Percentiles rank a stretch among this genome's conserved stretches.
phyloP scores from a whole-genome alignment of 2,888 invertebrate genomes.

The Taenaris catops region DNA sequence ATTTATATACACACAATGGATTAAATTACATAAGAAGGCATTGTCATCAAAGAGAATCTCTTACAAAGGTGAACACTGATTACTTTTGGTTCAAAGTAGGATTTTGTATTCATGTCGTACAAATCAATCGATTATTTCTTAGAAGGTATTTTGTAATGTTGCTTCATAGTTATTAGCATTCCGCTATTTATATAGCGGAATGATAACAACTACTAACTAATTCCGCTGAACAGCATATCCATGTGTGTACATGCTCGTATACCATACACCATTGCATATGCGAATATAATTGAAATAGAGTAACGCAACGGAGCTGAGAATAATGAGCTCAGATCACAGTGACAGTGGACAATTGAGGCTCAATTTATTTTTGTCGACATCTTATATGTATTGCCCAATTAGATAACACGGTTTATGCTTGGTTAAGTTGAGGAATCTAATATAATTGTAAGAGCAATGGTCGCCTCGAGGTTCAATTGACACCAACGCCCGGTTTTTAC shows the following conservation, averaged over 20 bases:
- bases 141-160: too few relatives aligned
- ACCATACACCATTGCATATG: too few relatives aligned
- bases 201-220: too few relatives aligned
- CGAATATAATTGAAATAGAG: too few relatives aligned
- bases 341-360: too few relatives aligned
- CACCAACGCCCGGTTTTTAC: slow-evolving; percentile 31
- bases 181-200: too few relatives aligned
- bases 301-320: too few relatives aligned
- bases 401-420: slow-evolving; percentile 41
- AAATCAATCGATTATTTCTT: too few relatives aligned
- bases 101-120: slow-evolving; percentile 26
- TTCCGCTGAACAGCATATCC: too few relatives aligned
- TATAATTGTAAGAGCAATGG: slow-evolving; percentile 45
- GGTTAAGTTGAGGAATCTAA: slow-evolving; percentile 22
- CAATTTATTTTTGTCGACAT: slow-evolving; percentile 4
- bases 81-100: slow-evolving; percentile 37
- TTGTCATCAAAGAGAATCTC: slow-evolving; percentile 56
- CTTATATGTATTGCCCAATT: slow-evolving; percentile 44
- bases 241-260: too few relatives aligned
- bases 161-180: too few relatives aligned
- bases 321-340: too few relatives aligned
- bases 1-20: slow-evolving; percentile 43
- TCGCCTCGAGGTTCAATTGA: slow-evolving; percentile 47
- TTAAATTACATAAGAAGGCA: slow-evolving; percentile 51
- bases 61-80: slow-evolving; percentile 50